These are phyloP conservation scores for Drosophila baimaii DNA, from an alignment of 1,140 invertebrate species.

Conservation along the genomic window DNA sequence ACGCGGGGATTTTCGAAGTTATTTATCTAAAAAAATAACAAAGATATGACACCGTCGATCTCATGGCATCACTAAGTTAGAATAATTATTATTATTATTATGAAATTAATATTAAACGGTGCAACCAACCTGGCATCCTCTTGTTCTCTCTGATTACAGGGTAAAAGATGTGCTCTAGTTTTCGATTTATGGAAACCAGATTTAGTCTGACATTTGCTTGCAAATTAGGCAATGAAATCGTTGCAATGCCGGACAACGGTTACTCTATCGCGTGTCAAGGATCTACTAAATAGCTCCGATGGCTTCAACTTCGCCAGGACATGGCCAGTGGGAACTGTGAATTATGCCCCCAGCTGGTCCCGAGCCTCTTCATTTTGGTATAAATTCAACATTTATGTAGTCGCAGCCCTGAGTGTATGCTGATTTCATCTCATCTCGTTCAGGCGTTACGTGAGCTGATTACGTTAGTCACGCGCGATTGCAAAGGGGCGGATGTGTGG, in stretches of 20 bases:
- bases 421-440: constrained; percentile 82
- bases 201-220: constrained; percentile 41
- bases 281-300: constrained; percentile 42
- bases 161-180: background rate
- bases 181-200: constrained; percentile 38
- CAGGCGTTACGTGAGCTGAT: constrained; percentile 79
- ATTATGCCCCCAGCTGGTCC: constrained; percentile 41
- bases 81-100: no score
- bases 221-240: constrained; percentile 31
- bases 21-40: no score
- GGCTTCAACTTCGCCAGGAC: constrained; percentile 1
- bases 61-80: no score
- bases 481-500: constrained; percentile 15
- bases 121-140: background rate
- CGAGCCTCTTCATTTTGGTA: constrained; percentile 54
- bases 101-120: no score
- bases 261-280: constrained; percentile 62
- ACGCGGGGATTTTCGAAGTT: no score
- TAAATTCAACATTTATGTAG: constrained; percentile 80
- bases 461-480: constrained; percentile 77
- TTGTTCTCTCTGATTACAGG: background rate
- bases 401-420: constrained; percentile 64
- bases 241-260: constrained; percentile 12
- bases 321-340: constrained; percentile 18
- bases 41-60: no score